A percentile compares a stretch with the other conserved stretches of the same genome.
These are phyloP conservation scores for Caenorhabditis sulstoni DNA, from an alignment of 2,888 invertebrate genomes.

Conservation along the genomic window DNA sequence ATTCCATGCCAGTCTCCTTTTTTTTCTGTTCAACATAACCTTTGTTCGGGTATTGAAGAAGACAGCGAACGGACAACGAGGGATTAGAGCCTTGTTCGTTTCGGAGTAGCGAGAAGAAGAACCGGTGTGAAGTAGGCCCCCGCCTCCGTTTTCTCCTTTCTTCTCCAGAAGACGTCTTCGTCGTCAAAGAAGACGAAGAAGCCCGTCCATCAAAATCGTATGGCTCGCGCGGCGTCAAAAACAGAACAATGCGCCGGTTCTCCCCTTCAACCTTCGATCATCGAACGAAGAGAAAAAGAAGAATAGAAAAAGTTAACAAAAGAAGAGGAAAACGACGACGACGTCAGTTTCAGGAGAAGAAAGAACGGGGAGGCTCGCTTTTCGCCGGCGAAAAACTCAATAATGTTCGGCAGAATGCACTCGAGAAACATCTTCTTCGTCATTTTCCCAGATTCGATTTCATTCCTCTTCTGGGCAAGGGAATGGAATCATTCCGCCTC, in stretches of 20 bases:
- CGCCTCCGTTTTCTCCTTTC: constrained; percentile 16
- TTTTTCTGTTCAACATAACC: not conserved
- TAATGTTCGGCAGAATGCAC: constrained; percentile 45
- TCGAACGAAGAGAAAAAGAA: not conserved
- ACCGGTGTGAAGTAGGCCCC: not conserved
- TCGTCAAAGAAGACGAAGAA: not conserved
- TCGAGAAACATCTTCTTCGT: constrained; percentile 24
- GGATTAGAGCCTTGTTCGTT: constrained; percentile 9
- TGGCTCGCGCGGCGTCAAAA: constrained; percentile 17
- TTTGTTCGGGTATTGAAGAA: not conserved
- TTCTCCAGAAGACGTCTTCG: no score
- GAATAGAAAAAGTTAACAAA: not conserved
- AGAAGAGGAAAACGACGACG: constrained; percentile 1
- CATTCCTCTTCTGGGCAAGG: not conserved
- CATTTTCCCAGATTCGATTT: constrained; percentile 23
- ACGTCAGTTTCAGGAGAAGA: constrained; percentile 26
- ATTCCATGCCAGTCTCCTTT: not conserved
- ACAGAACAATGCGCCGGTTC: constrained; percentile 15
- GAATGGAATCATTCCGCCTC: constrained; percentile 1
- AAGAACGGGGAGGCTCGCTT: not conserved
- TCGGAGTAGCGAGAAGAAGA: not conserved
- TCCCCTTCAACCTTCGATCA: constrained; percentile 13
- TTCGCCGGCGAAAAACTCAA: constrained; percentile 14
- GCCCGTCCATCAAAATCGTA: constrained; percentile 24
- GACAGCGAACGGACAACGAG: no score